Conservation (phyloP, 1,140 invertebrate species). For the Hylaeus volcanicus region DNA sequence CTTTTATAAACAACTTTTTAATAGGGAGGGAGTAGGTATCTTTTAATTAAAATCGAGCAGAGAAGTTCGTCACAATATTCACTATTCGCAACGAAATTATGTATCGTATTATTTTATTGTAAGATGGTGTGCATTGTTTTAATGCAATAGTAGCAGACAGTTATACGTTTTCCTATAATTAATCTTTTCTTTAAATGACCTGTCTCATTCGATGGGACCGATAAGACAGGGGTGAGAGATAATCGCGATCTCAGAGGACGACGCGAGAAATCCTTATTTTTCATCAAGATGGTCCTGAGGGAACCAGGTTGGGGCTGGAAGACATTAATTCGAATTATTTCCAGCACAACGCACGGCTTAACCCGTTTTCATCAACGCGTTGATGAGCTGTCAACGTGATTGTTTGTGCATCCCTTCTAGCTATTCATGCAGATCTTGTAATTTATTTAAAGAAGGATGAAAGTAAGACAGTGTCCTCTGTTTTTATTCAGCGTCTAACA, state of each 20-base stretch:
- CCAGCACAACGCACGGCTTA: conserved; percentile 51
- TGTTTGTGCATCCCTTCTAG: not conserved
- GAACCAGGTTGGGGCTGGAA: conserved; percentile 17
- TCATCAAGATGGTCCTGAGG: conserved; percentile 42
- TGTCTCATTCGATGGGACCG: not conserved
- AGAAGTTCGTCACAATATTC: too few species aligned
- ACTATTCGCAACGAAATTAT: not conserved
- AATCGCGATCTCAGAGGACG: conserved; percentile 1
- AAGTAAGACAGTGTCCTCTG: too few species aligned
- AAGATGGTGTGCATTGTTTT: not conserved
- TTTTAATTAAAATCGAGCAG: too few species aligned
- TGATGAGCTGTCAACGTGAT: conserved; percentile 27
- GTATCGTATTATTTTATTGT: too few species aligned
- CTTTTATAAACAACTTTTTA: too few species aligned
- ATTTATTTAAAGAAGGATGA: not conserved
- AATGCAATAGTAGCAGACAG: not conserved
- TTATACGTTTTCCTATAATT: not conserved
- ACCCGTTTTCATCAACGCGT: conserved; percentile 35
- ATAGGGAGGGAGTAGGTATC: too few species aligned
- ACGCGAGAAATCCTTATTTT: conserved; percentile 30
- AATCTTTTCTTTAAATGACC: not conserved
- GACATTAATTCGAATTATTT: conserved; percentile 70
- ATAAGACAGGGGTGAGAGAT: not conserved
- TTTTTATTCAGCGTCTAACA: too few species aligned
- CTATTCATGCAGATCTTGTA: not conserved